These are phyloP conservation scores for Tenthredo distinguenda DNA, from an alignment of 2,888 invertebrate species.

Conservation along the genomic window DNA sequence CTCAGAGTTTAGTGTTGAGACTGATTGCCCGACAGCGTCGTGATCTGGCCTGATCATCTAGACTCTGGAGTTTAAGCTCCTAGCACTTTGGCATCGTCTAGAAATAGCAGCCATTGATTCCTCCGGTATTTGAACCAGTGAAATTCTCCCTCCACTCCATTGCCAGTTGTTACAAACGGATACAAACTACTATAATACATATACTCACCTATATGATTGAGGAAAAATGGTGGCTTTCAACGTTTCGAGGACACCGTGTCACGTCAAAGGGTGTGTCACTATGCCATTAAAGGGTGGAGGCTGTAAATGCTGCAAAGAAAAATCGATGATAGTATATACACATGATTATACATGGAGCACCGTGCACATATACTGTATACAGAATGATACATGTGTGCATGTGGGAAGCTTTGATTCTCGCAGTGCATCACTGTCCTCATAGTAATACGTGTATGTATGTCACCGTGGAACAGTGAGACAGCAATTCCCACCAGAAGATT, in stretches of 20 bases:
- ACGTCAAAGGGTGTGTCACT: conserved; percentile 16
- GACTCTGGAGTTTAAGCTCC: conserved; percentile 2
- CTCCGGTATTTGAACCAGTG: conserved; percentile 1
- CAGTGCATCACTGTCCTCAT: neutral
- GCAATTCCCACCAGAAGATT: neutral
- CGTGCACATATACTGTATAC: neutral
- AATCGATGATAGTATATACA: neutral
- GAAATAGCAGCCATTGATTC: conserved; percentile 75
- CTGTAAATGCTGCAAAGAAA: neutral
- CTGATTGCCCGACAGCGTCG: neutral
- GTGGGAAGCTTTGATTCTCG: neutral
- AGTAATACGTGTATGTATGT: neutral
- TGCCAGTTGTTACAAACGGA: neutral
- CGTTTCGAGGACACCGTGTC: conserved; percentile 18
- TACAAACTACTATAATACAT: neutral
- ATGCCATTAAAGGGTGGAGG: conserved; percentile 5
- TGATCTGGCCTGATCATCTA: neutral
- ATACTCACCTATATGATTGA: neutral
- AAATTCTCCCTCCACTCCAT: neutral
- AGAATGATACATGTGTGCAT: neutral
- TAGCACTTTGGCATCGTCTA: conserved; percentile 59
- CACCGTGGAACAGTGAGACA: neutral
- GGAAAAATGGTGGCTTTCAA: neutral
- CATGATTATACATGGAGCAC: neutral
- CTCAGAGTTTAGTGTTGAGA: neutral